Evolutionary conservation across 2,797 vertebrate species (phyloP).

Genomic region (Enteromius trimaculatus): DNA sequence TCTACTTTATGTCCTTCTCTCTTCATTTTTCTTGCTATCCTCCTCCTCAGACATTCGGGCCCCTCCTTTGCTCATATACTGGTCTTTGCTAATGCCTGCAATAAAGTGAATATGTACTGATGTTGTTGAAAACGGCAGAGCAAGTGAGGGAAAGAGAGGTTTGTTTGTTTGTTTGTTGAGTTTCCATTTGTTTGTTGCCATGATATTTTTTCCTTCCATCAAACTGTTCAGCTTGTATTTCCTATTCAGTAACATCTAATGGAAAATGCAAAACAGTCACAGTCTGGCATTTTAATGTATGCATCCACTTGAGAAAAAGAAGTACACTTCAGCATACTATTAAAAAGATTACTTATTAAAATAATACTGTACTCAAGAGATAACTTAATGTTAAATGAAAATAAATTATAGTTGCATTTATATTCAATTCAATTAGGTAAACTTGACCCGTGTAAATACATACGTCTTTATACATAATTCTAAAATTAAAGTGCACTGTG

Average conservation of each 20-base stretch:
- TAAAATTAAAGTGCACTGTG: background rate
- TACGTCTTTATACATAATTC: background rate
- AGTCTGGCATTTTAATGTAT: background rate
- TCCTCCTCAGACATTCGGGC: slow-evolving; percentile 21
- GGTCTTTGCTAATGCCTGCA: slow-evolving; percentile 36
- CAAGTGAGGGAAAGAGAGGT: slow-evolving; percentile 9
- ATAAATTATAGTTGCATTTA: background rate
- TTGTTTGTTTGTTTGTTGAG: slow-evolving; percentile 32
- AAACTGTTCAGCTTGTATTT: slow-evolving; percentile 10
- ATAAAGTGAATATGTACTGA: slow-evolving; percentile 44
- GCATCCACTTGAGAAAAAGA: background rate
- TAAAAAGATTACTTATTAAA: background rate
- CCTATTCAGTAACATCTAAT: background rate
- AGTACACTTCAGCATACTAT: background rate
- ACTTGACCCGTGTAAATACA: background rate
- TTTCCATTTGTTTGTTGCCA: slow-evolving; percentile 39
- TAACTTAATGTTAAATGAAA: background rate
- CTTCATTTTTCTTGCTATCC: slow-evolving; percentile 18
- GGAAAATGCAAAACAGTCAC: background rate
- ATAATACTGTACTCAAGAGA: background rate
- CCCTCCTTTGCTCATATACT: slow-evolving; percentile 14
- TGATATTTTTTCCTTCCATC: background rate
- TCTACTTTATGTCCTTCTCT: slow-evolving; percentile 24
- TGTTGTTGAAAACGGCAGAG: slow-evolving; percentile 35
- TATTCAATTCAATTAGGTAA: background rate